Evolutionary conservation across 1,140 invertebrate genomes (phyloP).

Genomic region (Andrena cerasifolii): DNA sequence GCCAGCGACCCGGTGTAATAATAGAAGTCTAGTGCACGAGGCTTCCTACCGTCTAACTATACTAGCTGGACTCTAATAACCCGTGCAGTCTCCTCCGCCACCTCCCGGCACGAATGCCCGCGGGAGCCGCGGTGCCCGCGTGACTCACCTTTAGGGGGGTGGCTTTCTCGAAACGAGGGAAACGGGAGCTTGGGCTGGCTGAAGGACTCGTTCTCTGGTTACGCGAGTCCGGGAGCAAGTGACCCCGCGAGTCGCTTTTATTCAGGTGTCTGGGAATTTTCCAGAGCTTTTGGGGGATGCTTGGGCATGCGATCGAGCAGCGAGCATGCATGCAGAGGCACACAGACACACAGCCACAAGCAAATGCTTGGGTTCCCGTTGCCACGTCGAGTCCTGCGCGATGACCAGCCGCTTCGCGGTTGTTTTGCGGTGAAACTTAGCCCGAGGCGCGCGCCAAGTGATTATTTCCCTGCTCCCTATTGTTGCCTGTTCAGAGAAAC

Average conservation of each 20-base stretch:
- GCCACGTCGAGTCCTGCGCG: not conserved
- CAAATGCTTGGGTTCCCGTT: not conserved
- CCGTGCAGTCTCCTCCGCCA: slow-evolving; percentile 48
- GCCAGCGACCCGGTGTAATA: slow-evolving; percentile 80
- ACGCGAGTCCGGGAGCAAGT: not conserved
- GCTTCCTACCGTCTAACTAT: slow-evolving; percentile 73
- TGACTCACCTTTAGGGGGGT: not conserved
- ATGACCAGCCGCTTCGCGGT: not conserved
- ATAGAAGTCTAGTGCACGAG: slow-evolving; percentile 81
- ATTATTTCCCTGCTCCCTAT: slow-evolving; percentile 6
- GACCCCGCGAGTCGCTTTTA: not conserved
- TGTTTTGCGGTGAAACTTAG: not conserved
- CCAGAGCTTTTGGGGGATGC: not conserved
- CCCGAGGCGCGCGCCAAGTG: slow-evolving; percentile 18
- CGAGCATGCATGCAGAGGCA: not conserved
- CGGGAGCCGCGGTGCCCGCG: not conserved
- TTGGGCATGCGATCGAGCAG: not conserved
- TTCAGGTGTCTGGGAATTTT: not conserved
- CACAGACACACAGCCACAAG: not conserved
- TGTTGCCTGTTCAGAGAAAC: slow-evolving; percentile 32
- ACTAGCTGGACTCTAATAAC: slow-evolving; percentile 67
- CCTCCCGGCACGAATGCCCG: slow-evolving; percentile 59
- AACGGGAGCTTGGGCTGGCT: too few species aligned
- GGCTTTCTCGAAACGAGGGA: too few species aligned
- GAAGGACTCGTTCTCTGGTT: too few species aligned